These are phyloP conservation scores for Urocolius indicus DNA, from an alignment of 2,113 vertebrate species.

Conservation along the genomic window DNA sequence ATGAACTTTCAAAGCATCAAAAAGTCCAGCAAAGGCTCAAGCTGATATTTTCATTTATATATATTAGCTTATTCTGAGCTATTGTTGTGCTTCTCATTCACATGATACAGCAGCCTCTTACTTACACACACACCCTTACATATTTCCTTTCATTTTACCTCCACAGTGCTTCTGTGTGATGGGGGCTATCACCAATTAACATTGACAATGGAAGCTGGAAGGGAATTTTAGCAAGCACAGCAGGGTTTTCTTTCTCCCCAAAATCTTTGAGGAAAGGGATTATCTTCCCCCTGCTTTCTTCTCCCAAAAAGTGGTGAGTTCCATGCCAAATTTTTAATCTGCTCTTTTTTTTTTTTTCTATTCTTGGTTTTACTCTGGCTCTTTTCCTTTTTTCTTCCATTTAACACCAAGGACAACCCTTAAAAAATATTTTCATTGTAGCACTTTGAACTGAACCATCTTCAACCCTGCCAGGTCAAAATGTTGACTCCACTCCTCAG, in stretches of 20 bases:
- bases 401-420: conserved; percentile 21
- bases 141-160: conserved; percentile 63
- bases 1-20: conserved; percentile 70
- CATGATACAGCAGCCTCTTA: conserved; percentile 36
- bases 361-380: background rate
- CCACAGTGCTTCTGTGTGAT: conserved; percentile 22
- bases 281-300: background rate
- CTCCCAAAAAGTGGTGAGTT: background rate
- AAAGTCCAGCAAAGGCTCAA: conserved; percentile 58
- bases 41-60: conserved; percentile 75
- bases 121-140: conserved; percentile 25
- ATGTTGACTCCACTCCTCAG: background rate
- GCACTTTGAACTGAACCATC: background rate
- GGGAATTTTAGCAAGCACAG: conserved; percentile 55
- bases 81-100: conserved; percentile 49
- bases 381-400: conserved; percentile 30
- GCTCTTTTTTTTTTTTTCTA: conserved; percentile 1
- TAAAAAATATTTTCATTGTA: conserved; percentile 53
- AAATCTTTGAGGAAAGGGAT: conserved; percentile 59
- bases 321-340: conserved; percentile 9
- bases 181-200: conserved; percentile 69
- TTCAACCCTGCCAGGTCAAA: conserved; percentile 29
- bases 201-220: conserved; percentile 58
- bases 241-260: conserved; percentile 6
- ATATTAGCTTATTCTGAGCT: conserved; percentile 61